These are phyloP conservation scores for Apus apus DNA, from an alignment of 2,113 vertebrate genomes.

Conservation along the genomic window DNA sequence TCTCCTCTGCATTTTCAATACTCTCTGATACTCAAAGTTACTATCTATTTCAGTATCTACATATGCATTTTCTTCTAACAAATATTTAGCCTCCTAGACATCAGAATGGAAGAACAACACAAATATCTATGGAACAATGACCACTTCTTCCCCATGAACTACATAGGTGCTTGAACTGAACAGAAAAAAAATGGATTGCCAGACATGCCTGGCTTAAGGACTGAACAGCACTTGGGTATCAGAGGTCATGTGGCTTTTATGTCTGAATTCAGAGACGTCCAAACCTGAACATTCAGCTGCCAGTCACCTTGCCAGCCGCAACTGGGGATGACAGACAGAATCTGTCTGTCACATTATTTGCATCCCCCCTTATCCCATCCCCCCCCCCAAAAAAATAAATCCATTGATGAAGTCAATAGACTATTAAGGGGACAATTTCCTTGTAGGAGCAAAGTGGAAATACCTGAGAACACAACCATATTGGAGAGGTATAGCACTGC, in stretches of 20 bases:
- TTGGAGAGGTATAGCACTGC: not conserved
- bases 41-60: not conserved
- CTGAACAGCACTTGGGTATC: not conserved
- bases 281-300: not conserved
- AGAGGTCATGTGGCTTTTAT: not conserved
- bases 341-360: not conserved
- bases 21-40: not conserved
- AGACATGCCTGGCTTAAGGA: not conserved
- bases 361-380: rapidly evolving
- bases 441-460: not conserved
- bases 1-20: not conserved
- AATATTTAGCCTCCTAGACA: not conserved
- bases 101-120: not conserved
- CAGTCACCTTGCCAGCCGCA: not conserved
- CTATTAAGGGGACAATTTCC: not conserved
- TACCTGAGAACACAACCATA: not conserved
- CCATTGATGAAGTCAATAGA: not conserved
- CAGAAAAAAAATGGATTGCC: not conserved
- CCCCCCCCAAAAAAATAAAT: not conserved
- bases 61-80: not conserved
- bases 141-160: not conserved
- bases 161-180: not conserved
- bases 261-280: rapidly evolving
- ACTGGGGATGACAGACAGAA: not conserved
- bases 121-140: rapidly evolving